phyloP scores from a whole-genome alignment of 2,888 invertebrate species.

The Torymus auratus region DNA sequence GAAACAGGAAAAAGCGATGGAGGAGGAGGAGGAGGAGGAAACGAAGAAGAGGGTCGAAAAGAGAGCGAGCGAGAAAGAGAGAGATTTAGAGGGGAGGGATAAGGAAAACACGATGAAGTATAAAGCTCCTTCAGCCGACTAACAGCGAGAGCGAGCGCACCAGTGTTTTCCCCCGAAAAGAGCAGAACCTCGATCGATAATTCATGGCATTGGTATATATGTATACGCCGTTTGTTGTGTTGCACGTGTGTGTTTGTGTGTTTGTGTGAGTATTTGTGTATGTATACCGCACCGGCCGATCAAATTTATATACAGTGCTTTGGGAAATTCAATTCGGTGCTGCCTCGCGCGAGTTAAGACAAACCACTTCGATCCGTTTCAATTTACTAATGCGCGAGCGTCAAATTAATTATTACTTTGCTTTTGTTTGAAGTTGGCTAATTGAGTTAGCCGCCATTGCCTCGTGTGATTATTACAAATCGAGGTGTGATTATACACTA shows the following conservation, averaged over 20 bases:
- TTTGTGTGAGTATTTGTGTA: background rate
- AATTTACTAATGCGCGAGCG: too few relatives aligned
- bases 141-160: slow-evolving; percentile 6
- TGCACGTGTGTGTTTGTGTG: background rate
- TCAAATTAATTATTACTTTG: too few relatives aligned
- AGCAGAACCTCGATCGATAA: slow-evolving; percentile 51
- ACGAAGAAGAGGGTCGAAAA: background rate
- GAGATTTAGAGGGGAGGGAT: too few relatives aligned
- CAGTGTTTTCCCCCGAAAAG: slow-evolving; percentile 42
- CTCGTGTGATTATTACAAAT: too few relatives aligned
- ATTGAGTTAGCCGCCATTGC: too few relatives aligned
- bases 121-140: slow-evolving; percentile 33
- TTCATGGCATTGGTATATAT: slow-evolving; percentile 26
- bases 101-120: slow-evolving; percentile 15
- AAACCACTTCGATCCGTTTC: too few relatives aligned
- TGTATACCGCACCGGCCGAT: slow-evolving; percentile 2
- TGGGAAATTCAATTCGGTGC: slow-evolving; percentile 5
- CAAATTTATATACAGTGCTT: slow-evolving; percentile 29
- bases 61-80: slow-evolving; percentile 8
- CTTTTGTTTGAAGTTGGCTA: too few relatives aligned
- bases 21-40: background rate
- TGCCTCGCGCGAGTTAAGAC: too few relatives aligned
- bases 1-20: background rate
- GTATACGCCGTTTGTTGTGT: background rate
- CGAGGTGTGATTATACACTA: too few relatives aligned